Evolutionary conservation across 1,140 invertebrate genomes (phyloP), one percentile per base, ranked within the genome.

Genomic region (Calephelis virginiensis): DNA sequence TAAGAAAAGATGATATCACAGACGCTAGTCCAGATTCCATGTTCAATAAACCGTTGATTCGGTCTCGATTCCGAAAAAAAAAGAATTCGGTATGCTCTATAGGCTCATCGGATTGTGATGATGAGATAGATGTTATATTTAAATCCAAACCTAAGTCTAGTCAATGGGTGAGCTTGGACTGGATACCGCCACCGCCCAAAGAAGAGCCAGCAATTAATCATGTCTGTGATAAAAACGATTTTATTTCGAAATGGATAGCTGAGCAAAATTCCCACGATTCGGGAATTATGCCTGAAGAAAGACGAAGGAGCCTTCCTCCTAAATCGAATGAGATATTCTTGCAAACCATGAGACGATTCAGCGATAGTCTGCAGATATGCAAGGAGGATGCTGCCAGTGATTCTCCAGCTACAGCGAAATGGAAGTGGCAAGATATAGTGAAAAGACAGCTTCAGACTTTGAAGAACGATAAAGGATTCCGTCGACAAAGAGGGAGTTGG

Each of bases 401-500:
- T 77, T 91, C 88, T 14, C 92, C 93, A 13, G 92, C 92, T 48
- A 86, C 89, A 7, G 85, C 89, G 37, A 88, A 86, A 81, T 89
- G 90, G 80, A 92, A 92, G 77, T 93, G 92, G 92, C 91, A 92
- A 68, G 91, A 92, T 67, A 88, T 93, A 61, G 85, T 93, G 6
- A 93, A 92, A 76, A 86, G 90, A 43, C 92, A 93, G 78, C 78
- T 93, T n/a, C 91, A 92, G 61, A 73, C 90, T 37, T 75, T 92
- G 61, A 93, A 92, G 80, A 92, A 84, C 65, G 92, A 93, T 63
- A 92, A 92, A 81, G 86, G 92, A 43, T 85, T 93, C 68, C 89
- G 90, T 80, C 87, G 93, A 67, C 93, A 93, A 78, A 84, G 92
- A 73, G 91, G 92, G 17, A 92, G 92, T 45, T 93, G 93, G 92